Evolutionary conservation across 2,888 invertebrate species (phyloP), one percentile per base, ranked within the genome.

Genomic region (Acrobasis suavella): DNA sequence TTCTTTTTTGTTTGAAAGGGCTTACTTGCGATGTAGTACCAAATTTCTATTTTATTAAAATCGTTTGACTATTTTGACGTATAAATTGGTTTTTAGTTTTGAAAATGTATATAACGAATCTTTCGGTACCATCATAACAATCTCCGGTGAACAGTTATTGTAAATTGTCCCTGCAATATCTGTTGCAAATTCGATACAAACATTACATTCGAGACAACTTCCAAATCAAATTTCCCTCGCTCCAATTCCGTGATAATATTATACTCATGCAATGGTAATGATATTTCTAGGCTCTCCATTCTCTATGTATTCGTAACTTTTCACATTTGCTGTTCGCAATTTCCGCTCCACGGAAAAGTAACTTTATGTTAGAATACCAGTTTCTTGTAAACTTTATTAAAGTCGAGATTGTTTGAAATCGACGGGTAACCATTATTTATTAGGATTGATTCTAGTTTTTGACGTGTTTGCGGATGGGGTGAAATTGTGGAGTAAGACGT

Each of bases 241-340:
- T 60, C 42, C 60, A 22, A 60, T 62, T 62, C 59, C 55, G 50
- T 63, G 46, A 70, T 71, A 69, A 65, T 63, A 68, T 74, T 71
- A 74, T 69, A 71, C 70, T 73, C 71, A 72, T 73, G 73, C 69
- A 73, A 74, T 74, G 74, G 73, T 75, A 76, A 76, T 75, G 74
- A 70, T 72, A 71, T 74, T 71, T 71, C 67, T 63, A 72, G 70
- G 71, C 72, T 73, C 72, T 72, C 73, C 39, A 56, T 56, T 70
- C 66, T 71, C 72, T 70, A 69, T 75, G 74, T 78, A 78, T 78
- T 76, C 73, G 73, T 74, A 83, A 85, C 80, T 85, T 85, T 83
- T 81, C 83, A 81, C 82, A 83, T 83, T 85, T 81, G 77, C 82
- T 77, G 69, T 67, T 76, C 76, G 80, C 82, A 83, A 83, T 83